phyloP scores from a whole-genome alignment of 2,888 invertebrate species.

The Synergus gifuensis region DNA sequence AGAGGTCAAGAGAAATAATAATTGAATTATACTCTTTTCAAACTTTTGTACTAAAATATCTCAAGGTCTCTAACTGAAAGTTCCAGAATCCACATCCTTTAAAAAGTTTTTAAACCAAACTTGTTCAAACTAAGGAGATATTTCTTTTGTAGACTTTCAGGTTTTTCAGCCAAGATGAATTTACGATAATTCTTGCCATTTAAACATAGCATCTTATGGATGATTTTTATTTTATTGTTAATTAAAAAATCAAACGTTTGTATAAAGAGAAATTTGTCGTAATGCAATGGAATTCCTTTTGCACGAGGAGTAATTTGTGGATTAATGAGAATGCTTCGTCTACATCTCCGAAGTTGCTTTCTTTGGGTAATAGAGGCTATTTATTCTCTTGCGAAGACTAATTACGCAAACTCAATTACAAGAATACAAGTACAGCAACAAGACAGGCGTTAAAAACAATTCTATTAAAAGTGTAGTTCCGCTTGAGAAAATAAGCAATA shows the following conservation, averaged over 20 bases:
- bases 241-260: neutral
- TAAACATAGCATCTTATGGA: neutral
- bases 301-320: constrained; percentile 10
- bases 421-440: constrained; percentile 38
- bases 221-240: neutral
- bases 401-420: constrained; percentile 40
- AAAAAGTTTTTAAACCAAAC: constrained; percentile 28
- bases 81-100: constrained; percentile 7
- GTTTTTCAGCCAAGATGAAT: neutral
- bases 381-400: constrained; percentile 37
- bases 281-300: neutral
- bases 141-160: constrained; percentile 18
- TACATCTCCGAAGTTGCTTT: constrained; percentile 28
- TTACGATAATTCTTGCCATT: constrained; percentile 4
- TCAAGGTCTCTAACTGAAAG: constrained; percentile 35
- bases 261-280: neutral
- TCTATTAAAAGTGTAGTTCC: constrained; percentile 38
- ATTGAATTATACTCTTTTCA: constrained; percentile 11
- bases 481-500: constrained; percentile 34
- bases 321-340: constrained; percentile 34
- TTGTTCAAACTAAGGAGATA: constrained; percentile 29
- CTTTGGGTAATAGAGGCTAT: constrained; percentile 31
- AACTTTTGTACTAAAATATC: constrained; percentile 30
- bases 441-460: constrained; percentile 41
- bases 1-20: neutral